A percentile compares a stretch with the other conserved stretches of the same genome.
phyloP scores from a whole-genome alignment of 1,140 invertebrate species.

The Vanessa atalanta region DNA sequence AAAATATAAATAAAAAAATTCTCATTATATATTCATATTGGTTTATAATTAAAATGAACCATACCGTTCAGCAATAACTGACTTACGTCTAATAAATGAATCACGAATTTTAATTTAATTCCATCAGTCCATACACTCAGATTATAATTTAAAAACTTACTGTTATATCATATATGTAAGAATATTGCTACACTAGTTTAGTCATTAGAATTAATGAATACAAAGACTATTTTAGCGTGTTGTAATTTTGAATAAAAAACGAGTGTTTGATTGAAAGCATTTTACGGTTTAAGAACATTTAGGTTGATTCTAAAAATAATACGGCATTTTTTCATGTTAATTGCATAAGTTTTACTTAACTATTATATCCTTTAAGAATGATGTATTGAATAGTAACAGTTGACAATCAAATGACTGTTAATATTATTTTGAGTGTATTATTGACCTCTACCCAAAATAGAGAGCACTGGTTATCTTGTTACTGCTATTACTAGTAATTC shows the following conservation, averaged over 20 bases:
- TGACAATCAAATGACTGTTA: too few species aligned
- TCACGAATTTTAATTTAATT: constrained; percentile 47
- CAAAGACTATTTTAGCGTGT: background rate
- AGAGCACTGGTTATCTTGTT: too few species aligned
- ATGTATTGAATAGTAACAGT: too few species aligned
- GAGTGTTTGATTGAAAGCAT: background rate
- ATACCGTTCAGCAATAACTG: constrained; percentile 45
- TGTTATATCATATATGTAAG: constrained; percentile 16
- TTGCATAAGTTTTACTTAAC: too few species aligned
- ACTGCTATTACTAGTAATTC: too few species aligned
- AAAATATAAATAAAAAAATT: constrained; percentile 1
- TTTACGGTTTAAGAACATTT: constrained; percentile 7
- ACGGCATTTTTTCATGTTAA: too few species aligned
- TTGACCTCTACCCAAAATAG: too few species aligned
- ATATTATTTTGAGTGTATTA: too few species aligned
- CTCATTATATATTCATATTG: constrained; percentile 23
- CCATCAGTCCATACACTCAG: background rate
- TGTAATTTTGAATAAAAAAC: background rate
- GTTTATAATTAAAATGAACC: constrained; percentile 34
- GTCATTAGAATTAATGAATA: background rate
- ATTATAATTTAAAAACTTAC: constrained; percentile 29
- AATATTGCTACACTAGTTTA: background rate
- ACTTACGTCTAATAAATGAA: constrained; percentile 50
- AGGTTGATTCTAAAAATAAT: background rate
- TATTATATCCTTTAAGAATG: too few species aligned